A percentile compares a stretch with the other conserved stretches of the same genome.
Evolutionary conservation across 2,888 invertebrate genomes (phyloP).

Genomic region (Metacarcinus magister): DNA sequence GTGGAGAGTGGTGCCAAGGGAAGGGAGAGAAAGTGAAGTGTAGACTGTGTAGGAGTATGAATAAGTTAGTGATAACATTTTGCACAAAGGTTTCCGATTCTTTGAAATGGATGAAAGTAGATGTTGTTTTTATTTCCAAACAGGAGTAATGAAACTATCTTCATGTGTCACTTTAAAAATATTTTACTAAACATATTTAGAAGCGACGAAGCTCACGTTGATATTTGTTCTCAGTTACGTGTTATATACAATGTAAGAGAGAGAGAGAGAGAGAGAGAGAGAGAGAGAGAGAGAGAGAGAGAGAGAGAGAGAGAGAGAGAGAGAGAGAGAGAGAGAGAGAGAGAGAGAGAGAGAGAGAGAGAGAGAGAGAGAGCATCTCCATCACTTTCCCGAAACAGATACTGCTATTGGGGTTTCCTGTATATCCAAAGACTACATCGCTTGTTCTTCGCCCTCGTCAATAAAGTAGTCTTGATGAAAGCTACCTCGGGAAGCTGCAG

Average conservation of each 20-base stretch:
- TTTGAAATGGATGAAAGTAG: background rate
- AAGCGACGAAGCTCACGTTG: background rate
- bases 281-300: conserved; percentile 38
- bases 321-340: conserved; percentile 37
- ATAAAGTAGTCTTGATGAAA: background rate
- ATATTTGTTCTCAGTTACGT: background rate
- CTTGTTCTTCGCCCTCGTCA: background rate
- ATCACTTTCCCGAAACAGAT: background rate
- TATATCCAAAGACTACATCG: background rate
- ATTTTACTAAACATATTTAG: background rate
- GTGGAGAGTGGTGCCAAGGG: background rate
- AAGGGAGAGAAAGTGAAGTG: background rate
- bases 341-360: background rate
- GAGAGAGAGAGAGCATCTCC: background rate
- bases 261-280: conserved; percentile 51
- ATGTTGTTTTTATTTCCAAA: background rate
- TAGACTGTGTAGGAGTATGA: background rate
- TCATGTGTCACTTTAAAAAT: background rate
- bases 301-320: conserved; percentile 35
- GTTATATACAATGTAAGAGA: background rate
- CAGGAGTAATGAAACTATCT: background rate
- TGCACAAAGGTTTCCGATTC: background rate
- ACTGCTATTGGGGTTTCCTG: background rate
- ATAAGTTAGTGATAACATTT: background rate
- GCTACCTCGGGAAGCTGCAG: background rate